These are phyloP conservation scores for Enteromius unitaeniatus DNA, from an alignment of 2,797 vertebrate genomes.

Conservation along the genomic window DNA sequence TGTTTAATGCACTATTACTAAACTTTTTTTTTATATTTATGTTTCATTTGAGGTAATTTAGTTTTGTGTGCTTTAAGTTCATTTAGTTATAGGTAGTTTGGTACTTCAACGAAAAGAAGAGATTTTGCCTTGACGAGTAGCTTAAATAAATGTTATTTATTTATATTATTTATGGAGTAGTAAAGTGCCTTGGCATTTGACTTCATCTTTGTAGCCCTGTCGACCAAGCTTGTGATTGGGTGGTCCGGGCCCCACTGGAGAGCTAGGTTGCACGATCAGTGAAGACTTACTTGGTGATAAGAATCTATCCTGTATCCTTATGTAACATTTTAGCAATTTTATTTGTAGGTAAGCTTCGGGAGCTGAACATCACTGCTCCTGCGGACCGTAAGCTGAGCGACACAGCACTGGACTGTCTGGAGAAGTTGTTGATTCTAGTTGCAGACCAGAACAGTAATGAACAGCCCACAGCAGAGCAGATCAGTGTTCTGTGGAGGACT, in stretches of 20 bases:
- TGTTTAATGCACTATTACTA: not conserved
- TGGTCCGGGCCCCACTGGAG: not conserved
- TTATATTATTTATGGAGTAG: not conserved
- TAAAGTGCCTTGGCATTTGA: not conserved
- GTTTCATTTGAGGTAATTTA: not conserved
- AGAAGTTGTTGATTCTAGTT: slow-evolving; percentile 82
- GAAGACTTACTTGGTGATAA: not conserved
- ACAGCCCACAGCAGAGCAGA: slow-evolving; percentile 83
- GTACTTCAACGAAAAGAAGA: not conserved
- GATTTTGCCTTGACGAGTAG: not conserved
- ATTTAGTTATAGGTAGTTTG: not conserved
- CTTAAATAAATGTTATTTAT: not conserved
- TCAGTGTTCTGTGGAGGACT: slow-evolving; percentile 90
- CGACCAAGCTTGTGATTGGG: not conserved
- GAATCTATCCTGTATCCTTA: not conserved
- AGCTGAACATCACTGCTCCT: slow-evolving; percentile 86
- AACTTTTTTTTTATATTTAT: not conserved
- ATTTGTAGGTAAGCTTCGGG: slow-evolving; percentile 89
- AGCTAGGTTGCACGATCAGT: not conserved
- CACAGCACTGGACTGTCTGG: slow-evolving; percentile 84
- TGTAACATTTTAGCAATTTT: not conserved
- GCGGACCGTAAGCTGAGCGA: slow-evolving; percentile 87
- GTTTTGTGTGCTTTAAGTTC: not conserved
- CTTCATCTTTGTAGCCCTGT: not conserved
- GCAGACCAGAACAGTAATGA: slow-evolving; percentile 75